Evolutionary conservation across 2,888 invertebrate genomes (phyloP).

Genomic region (Polydrusus cervinus): DNA sequence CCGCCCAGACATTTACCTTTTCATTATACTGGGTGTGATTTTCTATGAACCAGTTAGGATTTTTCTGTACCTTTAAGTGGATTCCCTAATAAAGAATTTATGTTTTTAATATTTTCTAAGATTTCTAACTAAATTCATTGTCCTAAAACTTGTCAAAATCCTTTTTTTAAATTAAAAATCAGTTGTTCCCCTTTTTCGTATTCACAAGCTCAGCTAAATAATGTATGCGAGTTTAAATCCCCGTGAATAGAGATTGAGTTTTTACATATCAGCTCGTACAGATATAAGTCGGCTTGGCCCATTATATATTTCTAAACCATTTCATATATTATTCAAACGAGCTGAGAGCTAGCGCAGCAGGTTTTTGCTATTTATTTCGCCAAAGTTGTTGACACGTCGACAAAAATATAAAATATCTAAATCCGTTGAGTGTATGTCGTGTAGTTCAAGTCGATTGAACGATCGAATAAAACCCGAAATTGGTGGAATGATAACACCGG

Average conservation of each 20-base stretch:
- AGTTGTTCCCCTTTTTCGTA: neutral
- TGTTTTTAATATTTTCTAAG: too few species aligned
- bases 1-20: too few species aligned
- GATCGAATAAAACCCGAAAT: too few species aligned
- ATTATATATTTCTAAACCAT: conserved; percentile 53
- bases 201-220: neutral
- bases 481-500: too few species aligned
- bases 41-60: too few species aligned
- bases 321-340: conserved; percentile 50
- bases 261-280: conserved; percentile 44
- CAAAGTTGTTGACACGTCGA: conserved; percentile 60
- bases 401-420: conserved; percentile 60
- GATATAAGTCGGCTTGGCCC: conserved; percentile 37
- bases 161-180: too few species aligned
- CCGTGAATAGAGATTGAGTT: conserved; percentile 45
- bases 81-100: too few species aligned
- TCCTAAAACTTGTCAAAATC: too few species aligned
- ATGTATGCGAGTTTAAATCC: conserved; percentile 27
- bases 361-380: conserved; percentile 59
- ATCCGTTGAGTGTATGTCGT: neutral
- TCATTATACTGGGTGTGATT: too few species aligned
- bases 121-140: too few species aligned
- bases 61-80: too few species aligned
- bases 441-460: too few species aligned
- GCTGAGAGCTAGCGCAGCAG: conserved; percentile 45